Evolutionary conservation across 2,888 invertebrate genomes (phyloP).

Genomic region (Trachelus iudaicus): DNA sequence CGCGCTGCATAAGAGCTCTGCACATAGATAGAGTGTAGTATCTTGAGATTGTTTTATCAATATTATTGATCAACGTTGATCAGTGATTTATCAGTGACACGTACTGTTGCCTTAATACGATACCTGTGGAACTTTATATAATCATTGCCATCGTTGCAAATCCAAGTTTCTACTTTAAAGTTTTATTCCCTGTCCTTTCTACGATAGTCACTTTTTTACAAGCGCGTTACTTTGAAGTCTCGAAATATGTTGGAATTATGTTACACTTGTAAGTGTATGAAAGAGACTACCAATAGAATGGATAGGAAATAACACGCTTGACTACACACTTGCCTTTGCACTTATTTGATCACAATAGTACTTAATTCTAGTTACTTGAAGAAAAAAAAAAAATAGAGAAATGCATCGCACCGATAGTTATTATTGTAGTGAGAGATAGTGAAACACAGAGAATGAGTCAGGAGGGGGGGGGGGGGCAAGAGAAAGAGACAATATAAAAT

Average conservation of each 20-base stretch:
- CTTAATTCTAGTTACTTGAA: background rate
- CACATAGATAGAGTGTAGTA: background rate
- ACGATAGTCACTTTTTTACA: too few relatives aligned
- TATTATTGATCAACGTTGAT: background rate
- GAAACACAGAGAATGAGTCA: background rate
- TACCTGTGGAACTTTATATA: background rate
- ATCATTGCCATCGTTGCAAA: background rate
- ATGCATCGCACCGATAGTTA: background rate
- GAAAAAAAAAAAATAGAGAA: background rate
- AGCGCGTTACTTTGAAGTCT: too few relatives aligned
- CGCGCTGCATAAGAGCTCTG: background rate
- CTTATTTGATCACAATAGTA: background rate
- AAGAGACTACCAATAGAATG: too few relatives aligned
- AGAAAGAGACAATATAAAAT: background rate
- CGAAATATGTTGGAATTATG: too few relatives aligned
- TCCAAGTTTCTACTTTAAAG: too few relatives aligned
- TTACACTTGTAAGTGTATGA: too few relatives aligned
- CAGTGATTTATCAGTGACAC: background rate
- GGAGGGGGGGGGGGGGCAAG: too few relatives aligned
- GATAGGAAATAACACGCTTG: too few relatives aligned
- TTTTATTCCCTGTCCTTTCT: too few relatives aligned
- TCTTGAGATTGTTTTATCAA: background rate
- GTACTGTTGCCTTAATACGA: background rate
- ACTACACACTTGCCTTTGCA: too few relatives aligned
- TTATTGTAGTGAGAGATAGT: background rate